These are phyloP conservation scores for Anguilla marmorata DNA, from an alignment of 2,797 vertebrate genomes.

Conservation along the genomic window DNA sequence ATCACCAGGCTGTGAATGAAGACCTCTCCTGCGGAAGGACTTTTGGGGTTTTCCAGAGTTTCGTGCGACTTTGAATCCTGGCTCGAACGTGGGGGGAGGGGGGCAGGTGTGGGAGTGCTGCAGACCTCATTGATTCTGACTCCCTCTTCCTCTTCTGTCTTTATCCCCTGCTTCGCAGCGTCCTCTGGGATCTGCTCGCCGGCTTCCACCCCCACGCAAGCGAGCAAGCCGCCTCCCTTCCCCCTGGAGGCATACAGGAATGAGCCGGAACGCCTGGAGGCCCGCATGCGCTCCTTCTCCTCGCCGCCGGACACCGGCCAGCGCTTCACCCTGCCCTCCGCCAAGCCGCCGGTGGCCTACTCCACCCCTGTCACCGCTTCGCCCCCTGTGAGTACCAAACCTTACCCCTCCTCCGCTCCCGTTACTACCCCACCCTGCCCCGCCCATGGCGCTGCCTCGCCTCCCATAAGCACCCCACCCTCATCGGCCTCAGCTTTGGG, in stretches of 20 bases:
- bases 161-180: constrained; percentile 53
- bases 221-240: constrained; percentile 80
- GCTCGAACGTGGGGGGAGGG: neutral
- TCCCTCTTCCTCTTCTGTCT: constrained; percentile 26
- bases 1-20: neutral
- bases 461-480: neutral
- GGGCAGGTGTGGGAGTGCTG: neutral
- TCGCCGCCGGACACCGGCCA: constrained; percentile 83
- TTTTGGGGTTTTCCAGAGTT: neutral
- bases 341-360: constrained; percentile 76
- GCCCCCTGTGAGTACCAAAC: constrained; percentile 45
- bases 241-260: constrained; percentile 82
- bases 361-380: constrained; percentile 77
- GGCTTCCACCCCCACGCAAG: constrained; percentile 89
- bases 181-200: constrained; percentile 88
- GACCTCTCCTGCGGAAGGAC: neutral
- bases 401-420: neutral
- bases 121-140: neutral
- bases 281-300: constrained; percentile 78
- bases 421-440: neutral
- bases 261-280: constrained; percentile 79
- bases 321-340: constrained; percentile 72
- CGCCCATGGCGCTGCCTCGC: neutral
- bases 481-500: neutral
- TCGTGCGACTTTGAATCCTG: neutral